Percentiles rank a stretch among this genome's conserved stretches.
phyloP scores from a whole-genome alignment of 1,140 invertebrate genomes.

The Trachelipus rathkii region DNA sequence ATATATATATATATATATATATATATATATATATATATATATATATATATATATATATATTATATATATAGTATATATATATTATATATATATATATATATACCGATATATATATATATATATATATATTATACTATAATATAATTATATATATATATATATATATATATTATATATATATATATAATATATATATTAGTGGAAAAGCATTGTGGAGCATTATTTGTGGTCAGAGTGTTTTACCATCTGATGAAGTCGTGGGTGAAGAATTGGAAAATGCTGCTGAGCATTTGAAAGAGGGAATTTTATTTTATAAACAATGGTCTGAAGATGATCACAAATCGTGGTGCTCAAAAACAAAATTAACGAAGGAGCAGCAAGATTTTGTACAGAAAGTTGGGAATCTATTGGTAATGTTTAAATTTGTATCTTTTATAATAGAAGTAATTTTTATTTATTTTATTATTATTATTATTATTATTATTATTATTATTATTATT shows the following conservation, averaged over 20 bases:
- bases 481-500: too few relatives aligned
- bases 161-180: neutral
- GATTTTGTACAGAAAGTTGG: slow-evolving; percentile 21
- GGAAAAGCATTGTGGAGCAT: slow-evolving; percentile 30
- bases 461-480: neutral
- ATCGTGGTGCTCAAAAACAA: slow-evolving; percentile 2
- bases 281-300: slow-evolving; percentile 20
- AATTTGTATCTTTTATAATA: too few relatives aligned
- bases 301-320: neutral
- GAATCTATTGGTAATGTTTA: slow-evolving; percentile 22
- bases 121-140: slow-evolving; percentile 15
- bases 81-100: neutral
- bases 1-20: neutral
- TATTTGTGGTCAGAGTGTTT: slow-evolving; percentile 22
- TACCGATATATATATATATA: slow-evolving; percentile 8
- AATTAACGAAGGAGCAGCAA: slow-evolving; percentile 25
- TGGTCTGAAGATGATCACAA: slow-evolving; percentile 19
- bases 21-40: slow-evolving; percentile 5
- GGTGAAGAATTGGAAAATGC: slow-evolving; percentile 27
- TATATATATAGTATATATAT: slow-evolving; percentile 4
- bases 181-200: slow-evolving; percentile 13
- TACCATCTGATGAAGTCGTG: slow-evolving; percentile 26
- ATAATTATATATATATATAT: slow-evolving; percentile 6
- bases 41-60: slow-evolving; percentile 11
- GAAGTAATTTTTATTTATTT: too few relatives aligned